Conservation (phyloP, 2,113 vertebrate species). For the Lasiurus borealis region DNA sequence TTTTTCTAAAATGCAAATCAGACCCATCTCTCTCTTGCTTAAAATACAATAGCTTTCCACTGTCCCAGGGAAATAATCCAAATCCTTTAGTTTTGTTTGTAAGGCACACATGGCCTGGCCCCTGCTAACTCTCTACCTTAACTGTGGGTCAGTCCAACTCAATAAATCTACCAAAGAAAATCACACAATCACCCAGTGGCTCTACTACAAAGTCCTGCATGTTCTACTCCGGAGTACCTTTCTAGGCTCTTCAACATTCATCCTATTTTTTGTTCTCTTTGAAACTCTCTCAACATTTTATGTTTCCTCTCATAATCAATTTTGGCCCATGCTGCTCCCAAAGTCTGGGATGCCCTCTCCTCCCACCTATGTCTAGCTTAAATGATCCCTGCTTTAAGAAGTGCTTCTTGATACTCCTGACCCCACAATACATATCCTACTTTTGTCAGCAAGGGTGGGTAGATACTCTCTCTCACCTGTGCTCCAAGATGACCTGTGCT, state of each 20-base stretch:
- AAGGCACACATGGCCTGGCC: background rate
- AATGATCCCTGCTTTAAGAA: background rate
- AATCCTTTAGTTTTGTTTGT: background rate
- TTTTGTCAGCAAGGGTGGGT: background rate
- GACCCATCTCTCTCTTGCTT: background rate
- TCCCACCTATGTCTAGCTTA: background rate
- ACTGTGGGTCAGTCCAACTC: background rate
- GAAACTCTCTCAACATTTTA: background rate
- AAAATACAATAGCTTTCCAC: background rate
- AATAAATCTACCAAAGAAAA: background rate
- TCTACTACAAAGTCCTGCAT: background rate
- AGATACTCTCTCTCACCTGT: background rate
- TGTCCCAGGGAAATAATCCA: background rate
- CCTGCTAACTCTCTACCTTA: background rate
- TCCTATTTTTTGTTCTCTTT: background rate
- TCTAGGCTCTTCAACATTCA: background rate
- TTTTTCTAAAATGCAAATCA: conserved; percentile 24
- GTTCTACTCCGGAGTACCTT: background rate
- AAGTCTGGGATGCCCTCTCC: background rate
- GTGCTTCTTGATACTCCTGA: background rate
- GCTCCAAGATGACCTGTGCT: background rate
- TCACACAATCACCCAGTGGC: background rate
- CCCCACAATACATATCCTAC: background rate
- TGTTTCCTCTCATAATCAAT: background rate
- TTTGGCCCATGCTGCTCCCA: background rate